Evolutionary conservation across 2,888 invertebrate genomes (phyloP).

Genomic region (Kryphioiulus occultus): DNA sequence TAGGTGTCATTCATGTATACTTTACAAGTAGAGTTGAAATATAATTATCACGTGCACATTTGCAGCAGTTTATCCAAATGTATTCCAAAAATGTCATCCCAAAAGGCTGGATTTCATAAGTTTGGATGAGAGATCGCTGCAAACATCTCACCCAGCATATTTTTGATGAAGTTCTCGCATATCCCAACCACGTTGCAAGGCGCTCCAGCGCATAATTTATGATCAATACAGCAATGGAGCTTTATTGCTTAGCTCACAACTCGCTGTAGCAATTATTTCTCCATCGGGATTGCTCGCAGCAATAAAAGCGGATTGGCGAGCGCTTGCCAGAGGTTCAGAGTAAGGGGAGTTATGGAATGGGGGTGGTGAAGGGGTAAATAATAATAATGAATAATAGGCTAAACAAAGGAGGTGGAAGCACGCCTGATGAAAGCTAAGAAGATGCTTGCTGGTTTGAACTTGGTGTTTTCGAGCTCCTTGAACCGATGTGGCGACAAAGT

Average conservation of each 20-base stretch:
- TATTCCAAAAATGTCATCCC: no score
- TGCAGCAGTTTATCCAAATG: no score
- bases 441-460: background rate
- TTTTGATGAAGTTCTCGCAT: background rate
- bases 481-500: background rate
- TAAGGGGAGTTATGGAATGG: background rate
- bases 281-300: slow-evolving; percentile 9
- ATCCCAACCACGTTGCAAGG: background rate
- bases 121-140: background rate
- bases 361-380: background rate
- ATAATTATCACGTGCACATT: no score
- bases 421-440: background rate
- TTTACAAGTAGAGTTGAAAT: no score
- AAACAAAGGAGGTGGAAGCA: slow-evolving; percentile 2
- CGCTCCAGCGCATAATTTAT: slow-evolving; percentile 10
- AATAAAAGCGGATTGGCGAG: slow-evolving; percentile 33
- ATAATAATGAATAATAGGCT: slow-evolving; percentile 1
- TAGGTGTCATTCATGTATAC: no score
- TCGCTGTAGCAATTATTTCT: slow-evolving; percentile 18
- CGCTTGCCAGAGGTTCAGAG: slow-evolving; percentile 7
- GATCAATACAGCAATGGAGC: slow-evolving; percentile 10
- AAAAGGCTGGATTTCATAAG: background rate
- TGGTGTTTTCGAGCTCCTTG: background rate
- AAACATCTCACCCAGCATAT: background rate
- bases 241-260: background rate